These are phyloP conservation scores for zebrafish (Danio rerio) DNA, from an alignment of 2,113 vertebrate species.

Conservation along the genomic window GRCz12tu NC_133182.1:13237501-13238000, in stretches of 20 bases:
- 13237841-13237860: no score
- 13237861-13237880: no score
- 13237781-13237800: no score
- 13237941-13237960: no score
- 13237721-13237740: conserved; percentile 34
- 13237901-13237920: no score
- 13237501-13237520: neutral
- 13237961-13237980: no score
- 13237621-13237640: conserved; percentile 46
- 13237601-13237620: conserved; percentile 57
- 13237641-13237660: conserved; percentile 32
- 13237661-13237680: neutral
- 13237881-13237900: no score
- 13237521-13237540: conserved; percentile 19
- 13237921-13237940: no score
- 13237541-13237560: conserved; percentile 31
- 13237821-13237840: no score
- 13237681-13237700: conserved; percentile 54
- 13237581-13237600: conserved; percentile 29
- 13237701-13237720: conserved; percentile 35
- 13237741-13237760: conserved; percentile 32
- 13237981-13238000: no score
- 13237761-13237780: conserved; percentile 6
- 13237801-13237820: no score
- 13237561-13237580: conserved; percentile 13